Base-by-base conservation (phyloP, 2,888 invertebrate species). In the Aphelenchoides bicaudatus region DNA sequence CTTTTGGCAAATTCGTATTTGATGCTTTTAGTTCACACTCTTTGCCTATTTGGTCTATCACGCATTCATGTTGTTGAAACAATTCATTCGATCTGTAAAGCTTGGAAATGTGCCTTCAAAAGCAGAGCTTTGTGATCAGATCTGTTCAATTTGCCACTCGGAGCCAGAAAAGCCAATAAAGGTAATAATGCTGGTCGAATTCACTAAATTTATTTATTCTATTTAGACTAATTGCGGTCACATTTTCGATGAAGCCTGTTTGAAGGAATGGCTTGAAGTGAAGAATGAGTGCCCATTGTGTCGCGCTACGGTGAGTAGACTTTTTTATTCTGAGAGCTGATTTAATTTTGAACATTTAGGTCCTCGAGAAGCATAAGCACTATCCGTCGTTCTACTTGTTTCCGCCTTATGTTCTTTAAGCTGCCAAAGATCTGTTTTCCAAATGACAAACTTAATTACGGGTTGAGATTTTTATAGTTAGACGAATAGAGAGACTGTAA, bases 101-200 rank as follows among this genome's bases (percentile, higher is more conserved):
- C 55, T 61, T 25, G 61, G 61, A n/a, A 46, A 47, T 5, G 21
- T 30, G 16, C 62, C 61, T n/a, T 38, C 53, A 13, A 31, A 38
- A 19, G 54, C 46, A 19, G 61, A 61, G 16, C 34, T 56, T 21
- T 19, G 37, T 29, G 48, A 28, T 19, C 54, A 58, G 5, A 53
- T 48, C 31, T 61, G 61, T 49, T 54, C 55, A 16, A 61, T 61
- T 39, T 61, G 61, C 30, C 55, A 62, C 43, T 28, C 30, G 8
- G 59, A 59, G n/a, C n/a, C n/a, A n/a, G n/a, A n/a, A n/a, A n/a
- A n/a, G n/a, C n/a, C n/a, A n/a, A n/a, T n/a, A n/a, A n/a, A n/a
- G n/a, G n/a, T n/a, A n/a, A n/a, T n/a, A n/a, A n/a, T n/a, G n/a
- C n/a, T n/a, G n/a, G n/a, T n/a, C n/a, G n/a, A n/a, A n/a, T n/a